These are phyloP conservation scores for Cosmia trapezina DNA, from an alignment of 2,888 invertebrate genomes.

Conservation along the genomic window DNA sequence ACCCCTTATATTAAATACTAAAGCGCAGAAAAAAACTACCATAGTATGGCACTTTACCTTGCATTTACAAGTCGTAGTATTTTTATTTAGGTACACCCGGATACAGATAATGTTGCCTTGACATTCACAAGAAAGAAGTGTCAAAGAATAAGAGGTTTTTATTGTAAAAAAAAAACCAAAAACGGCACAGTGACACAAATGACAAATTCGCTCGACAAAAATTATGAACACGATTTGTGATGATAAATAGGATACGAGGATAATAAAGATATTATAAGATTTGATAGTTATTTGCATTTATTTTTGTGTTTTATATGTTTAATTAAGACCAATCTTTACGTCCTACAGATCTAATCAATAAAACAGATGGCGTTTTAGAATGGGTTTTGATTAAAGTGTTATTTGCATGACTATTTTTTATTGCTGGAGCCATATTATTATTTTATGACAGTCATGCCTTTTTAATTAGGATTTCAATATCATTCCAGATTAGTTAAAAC, in stretches of 20 bases:
- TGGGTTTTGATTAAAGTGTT: constrained; percentile 13
- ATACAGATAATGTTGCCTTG: constrained; percentile 62
- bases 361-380: background rate
- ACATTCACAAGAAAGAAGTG: constrained; percentile 62
- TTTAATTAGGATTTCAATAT: constrained; percentile 25
- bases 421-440: background rate
- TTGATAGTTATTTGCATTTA: constrained; percentile 1
- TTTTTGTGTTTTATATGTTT: background rate
- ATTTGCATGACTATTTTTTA: constrained; percentile 10
- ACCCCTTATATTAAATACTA: background rate
- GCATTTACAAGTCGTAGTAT: constrained; percentile 25
- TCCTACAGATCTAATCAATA: constrained; percentile 34
- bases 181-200: constrained; percentile 42
- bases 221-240: constrained; percentile 24
- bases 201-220: constrained; percentile 53
- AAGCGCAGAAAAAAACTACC: constrained; percentile 4
- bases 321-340: constrained; percentile 14
- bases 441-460: constrained; percentile 17
- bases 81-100: constrained; percentile 64
- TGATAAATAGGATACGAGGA: constrained; percentile 31
- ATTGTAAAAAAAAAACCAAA: constrained; percentile 18
- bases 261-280: constrained; percentile 24
- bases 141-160: constrained; percentile 41
- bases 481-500: background rate
- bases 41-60: background rate